Base-by-base conservation (phyloP, 2,888 invertebrate genomes). In the Podotricha telesiphe region DNA sequence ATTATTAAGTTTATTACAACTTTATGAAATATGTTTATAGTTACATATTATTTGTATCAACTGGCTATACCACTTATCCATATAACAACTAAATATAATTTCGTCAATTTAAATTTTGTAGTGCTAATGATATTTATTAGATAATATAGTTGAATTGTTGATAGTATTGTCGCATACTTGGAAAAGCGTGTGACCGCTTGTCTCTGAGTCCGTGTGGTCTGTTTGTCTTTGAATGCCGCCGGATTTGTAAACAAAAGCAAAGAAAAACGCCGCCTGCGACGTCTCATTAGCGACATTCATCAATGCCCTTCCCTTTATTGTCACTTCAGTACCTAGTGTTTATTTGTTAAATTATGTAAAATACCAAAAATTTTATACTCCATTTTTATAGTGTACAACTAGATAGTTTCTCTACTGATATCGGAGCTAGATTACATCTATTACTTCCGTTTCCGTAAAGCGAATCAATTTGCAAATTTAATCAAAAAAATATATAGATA, bases 171-270 rank as follows among this genome's bases (percentile, higher is more conserved):
- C 76, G 58, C 75, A 75, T 72, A 73, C 73, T 71, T 70, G 48
- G 63, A 62, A 68, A 71, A 77, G 75, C 79, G 79, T 78, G 78
- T 69, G 80, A 77, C 76, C 75, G 76, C 53, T 69, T 70, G 75
- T 66, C 74, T 42, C 55, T 20, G 62, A 68, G 78, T 51, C 66
- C 68, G 71, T 78, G 80, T 76, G 79, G 77, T 77, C 74, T 76
- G 78, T 77, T 78, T 77, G 75, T 75, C 74, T 77, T 76, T 73
- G 76, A 75, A 76, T 78, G 78, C 76, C 77, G 76, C 81, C 79
- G 79, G 80, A 80, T 84, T 84, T 83, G 86, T 86, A 88, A 87
- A 87, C 86, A 87, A 84, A 83, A 79, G 77, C 79, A 75, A 73
- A 74, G 74, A 72, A 77, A 77, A 77, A 73, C 66, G 72, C 58